Conservation (phyloP, 1,140 invertebrate species). For the Panulirus ornatus region DNA sequence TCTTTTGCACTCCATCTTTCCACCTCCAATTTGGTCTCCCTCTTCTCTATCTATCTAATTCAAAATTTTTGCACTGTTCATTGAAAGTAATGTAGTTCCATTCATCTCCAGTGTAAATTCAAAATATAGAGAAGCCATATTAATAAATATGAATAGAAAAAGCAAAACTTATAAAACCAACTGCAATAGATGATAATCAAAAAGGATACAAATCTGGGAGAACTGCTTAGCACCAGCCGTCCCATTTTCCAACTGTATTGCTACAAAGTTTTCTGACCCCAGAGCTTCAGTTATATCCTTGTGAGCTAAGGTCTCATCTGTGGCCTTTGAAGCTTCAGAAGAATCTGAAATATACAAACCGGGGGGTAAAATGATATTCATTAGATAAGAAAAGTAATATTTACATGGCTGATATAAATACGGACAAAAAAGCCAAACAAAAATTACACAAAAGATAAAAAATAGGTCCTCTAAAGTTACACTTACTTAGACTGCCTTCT, state of each 20-base stretch:
- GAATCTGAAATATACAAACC: constrained; percentile 81
- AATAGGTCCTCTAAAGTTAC: not conserved
- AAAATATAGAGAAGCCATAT: no score
- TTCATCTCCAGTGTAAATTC: no score
- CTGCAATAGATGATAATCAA: not conserved
- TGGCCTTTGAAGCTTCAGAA: constrained; percentile 83
- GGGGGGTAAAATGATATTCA: constrained; percentile 66
- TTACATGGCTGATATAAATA: not conserved
- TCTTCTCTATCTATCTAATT: no score
- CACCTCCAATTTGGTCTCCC: no score
- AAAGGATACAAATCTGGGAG: constrained; percentile 88
- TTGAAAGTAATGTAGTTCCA: no score
- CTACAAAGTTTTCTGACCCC: constrained; percentile 83
- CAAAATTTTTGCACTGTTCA: no score
- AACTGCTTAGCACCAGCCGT: constrained; percentile 88
- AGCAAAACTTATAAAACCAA: not conserved
- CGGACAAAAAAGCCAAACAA: not conserved
- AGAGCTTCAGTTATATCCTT: constrained; percentile 80
- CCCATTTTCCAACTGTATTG: constrained; percentile 85
- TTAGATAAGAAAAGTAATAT: constrained; percentile 49
- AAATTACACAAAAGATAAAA: not conserved
- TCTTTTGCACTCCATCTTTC: no score
- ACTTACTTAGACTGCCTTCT: not conserved
- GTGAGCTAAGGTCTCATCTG: constrained; percentile 79
- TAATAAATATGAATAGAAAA: not conserved